Conservation (phyloP, 2,797 vertebrate genomes). For the Bufotes viridis region DNA sequence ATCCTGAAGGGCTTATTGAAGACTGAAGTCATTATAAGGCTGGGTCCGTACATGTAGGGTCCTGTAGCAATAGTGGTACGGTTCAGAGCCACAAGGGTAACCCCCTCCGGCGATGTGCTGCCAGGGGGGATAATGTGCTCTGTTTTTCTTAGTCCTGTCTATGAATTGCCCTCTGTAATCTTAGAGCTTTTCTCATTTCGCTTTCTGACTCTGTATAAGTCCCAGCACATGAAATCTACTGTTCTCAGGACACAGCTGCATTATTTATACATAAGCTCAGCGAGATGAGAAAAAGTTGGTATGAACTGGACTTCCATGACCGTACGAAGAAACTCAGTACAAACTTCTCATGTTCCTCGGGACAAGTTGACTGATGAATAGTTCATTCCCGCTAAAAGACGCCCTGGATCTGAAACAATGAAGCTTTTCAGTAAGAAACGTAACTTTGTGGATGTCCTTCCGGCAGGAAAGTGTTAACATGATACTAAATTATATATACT, state of each 20-base stretch:
- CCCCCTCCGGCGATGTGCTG: not conserved
- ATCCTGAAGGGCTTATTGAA: not conserved
- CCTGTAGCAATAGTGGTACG: not conserved
- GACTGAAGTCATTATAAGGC: not conserved
- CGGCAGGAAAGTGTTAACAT: not conserved
- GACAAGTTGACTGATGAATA: slow-evolving; percentile 32
- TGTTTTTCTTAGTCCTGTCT: not conserved
- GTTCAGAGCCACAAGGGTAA: not conserved
- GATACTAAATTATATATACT: not conserved
- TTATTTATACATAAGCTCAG: slow-evolving; percentile 28
- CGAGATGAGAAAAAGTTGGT: slow-evolving; percentile 17
- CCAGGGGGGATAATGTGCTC: not conserved
- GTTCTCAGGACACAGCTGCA: slow-evolving; percentile 8
- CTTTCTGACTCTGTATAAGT: not conserved
- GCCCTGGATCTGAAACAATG: slow-evolving; percentile 35
- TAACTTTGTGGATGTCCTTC: not conserved
- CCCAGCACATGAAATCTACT: slow-evolving; percentile 5
- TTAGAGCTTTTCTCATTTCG: not conserved
- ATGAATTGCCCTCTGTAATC: slow-evolving; percentile 13
- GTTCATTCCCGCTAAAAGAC: slow-evolving; percentile 38
- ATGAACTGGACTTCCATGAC: not conserved
- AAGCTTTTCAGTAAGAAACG: not conserved
- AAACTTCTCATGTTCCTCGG: slow-evolving; percentile 16
- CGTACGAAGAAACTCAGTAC: slow-evolving; percentile 14
- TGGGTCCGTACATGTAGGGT: not conserved